Evolutionary conservation across 2,797 vertebrate genomes (phyloP), one percentile per base, ranked within the genome.

Genomic region (Typhlichthys eigenmanni): DNA sequence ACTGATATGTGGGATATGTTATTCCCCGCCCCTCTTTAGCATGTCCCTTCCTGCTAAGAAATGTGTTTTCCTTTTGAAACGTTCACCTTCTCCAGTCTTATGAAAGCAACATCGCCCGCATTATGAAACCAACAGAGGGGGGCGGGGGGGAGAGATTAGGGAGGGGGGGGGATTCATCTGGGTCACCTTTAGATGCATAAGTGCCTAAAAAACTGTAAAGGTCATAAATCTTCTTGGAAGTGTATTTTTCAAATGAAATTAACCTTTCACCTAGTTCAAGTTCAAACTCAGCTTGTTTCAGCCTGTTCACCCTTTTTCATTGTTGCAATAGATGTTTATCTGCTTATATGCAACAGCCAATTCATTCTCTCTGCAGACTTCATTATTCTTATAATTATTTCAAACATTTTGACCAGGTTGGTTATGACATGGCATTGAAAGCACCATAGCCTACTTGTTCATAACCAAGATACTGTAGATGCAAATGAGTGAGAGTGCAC

Each of bases 1-100:
- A 77, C 79, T 82, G 81, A 82, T 83, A 78, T 75, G 74, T 78
- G 64, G 57, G 78, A 74, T 67, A 13, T 68, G 72, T 56, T 55
- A 57, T 12, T 48, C 29, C 47, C 60, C 74, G 73, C 29, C 24
- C 59, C 55, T 16, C 57, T 64, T 24, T 47, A 10, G 16, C 62
- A 71, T 55, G 56, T 17, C 34, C 13, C 8, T 10, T 47, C 0
- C 9, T 9, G 13, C 13, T 38, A 19, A 2, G 13, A 54, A 60
- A 62, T 60, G 66, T 80, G 71, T 24, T 54, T 65, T 68, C 76
- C 55, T 54, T 17, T 69, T 71, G 70, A 50, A 64, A 53, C 55
- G 47, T 43, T 66, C 17, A 63, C 0, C 1, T 24, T 61, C 75
- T 13, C 64, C 50, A 24, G 38, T 64, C 46, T 78, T 76, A 63